Conservation (phyloP, 2,797 vertebrate species). For the Allobates femoralis region DNA sequence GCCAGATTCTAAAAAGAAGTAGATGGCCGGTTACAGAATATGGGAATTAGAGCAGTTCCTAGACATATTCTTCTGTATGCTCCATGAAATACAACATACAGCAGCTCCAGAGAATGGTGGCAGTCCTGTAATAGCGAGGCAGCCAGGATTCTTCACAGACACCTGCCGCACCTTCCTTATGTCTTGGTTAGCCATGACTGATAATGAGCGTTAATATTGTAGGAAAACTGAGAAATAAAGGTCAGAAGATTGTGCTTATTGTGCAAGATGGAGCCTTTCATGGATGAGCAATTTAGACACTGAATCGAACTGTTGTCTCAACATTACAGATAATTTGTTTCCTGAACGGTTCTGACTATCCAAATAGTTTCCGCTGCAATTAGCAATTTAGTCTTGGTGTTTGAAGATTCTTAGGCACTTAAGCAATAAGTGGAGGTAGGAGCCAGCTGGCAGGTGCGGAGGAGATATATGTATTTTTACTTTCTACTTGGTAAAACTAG, state of each 20-base stretch:
- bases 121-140: no score
- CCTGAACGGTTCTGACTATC: not conserved
- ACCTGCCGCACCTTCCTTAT: not conserved
- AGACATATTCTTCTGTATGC: no score
- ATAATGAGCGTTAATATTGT: not conserved
- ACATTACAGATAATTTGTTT: slow-evolving; percentile 33
- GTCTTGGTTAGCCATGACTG: not conserved
- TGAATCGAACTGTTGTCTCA: slow-evolving; percentile 23
- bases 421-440: slow-evolving; percentile 10
- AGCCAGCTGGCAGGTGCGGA: slow-evolving; percentile 54
- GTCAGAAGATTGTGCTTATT: slow-evolving; percentile 19
- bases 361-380: slow-evolving; percentile 48
- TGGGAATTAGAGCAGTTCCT: no score
- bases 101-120: no score
- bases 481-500: slow-evolving; percentile 13
- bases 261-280: not conserved
- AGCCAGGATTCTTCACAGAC: no score
- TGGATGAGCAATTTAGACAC: slow-evolving; percentile 17
- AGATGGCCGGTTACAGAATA: no score
- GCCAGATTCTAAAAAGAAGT: no score
- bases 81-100: no score
- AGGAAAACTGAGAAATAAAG: not conserved
- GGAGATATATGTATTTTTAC: slow-evolving; percentile 1
- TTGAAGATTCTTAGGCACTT: slow-evolving; percentile 35
- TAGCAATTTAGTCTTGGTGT: slow-evolving; percentile 50